Evolutionary conservation across 1,140 invertebrate genomes (phyloP).

Genomic region (Bombus vancouverensis): DNA sequence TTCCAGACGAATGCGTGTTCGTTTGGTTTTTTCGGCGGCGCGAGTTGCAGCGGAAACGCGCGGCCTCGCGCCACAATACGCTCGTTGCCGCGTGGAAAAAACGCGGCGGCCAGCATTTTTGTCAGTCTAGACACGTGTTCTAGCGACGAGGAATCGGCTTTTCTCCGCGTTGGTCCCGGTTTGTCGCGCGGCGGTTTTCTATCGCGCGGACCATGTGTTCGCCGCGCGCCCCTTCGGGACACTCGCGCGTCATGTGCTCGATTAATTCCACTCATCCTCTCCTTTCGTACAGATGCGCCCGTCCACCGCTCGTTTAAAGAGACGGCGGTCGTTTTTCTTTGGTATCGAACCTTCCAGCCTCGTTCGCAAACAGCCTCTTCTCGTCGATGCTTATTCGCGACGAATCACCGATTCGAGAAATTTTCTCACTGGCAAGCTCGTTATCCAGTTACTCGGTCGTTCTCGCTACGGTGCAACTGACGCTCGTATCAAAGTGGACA

Average conservation of each 20-base stretch:
- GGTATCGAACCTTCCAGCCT: not conserved
- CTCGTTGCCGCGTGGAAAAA: not conserved
- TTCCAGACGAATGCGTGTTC: not conserved
- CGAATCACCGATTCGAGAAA: not conserved
- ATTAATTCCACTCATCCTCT: slow-evolving; percentile 18
- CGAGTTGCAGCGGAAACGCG: slow-evolving; percentile 37
- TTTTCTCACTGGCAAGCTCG: not conserved
- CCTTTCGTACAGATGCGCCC: slow-evolving; percentile 3
- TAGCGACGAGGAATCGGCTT: slow-evolving; percentile 36
- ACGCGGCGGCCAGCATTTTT: slow-evolving; percentile 38
- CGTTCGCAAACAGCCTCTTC: not conserved
- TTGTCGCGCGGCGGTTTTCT: slow-evolving; percentile 31
- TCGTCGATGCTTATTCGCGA: not conserved
- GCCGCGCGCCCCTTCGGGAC: not conserved
- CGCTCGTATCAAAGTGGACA: no score
- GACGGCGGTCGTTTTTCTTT: not conserved
- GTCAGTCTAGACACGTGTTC: slow-evolving; percentile 55
- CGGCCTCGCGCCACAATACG: slow-evolving; percentile 31
- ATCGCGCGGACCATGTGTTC: slow-evolving; percentile 26
- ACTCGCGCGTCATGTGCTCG: slow-evolving; percentile 34
- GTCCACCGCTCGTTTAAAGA: slow-evolving; percentile 25
- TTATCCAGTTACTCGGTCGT: no score
- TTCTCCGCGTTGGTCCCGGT: slow-evolving; percentile 51
- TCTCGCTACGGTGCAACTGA: no score
- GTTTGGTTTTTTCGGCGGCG: not conserved